These are phyloP conservation scores for Oligia fasciuncula DNA, from an alignment of 2,888 invertebrate genomes.

Conservation along the genomic window DNA sequence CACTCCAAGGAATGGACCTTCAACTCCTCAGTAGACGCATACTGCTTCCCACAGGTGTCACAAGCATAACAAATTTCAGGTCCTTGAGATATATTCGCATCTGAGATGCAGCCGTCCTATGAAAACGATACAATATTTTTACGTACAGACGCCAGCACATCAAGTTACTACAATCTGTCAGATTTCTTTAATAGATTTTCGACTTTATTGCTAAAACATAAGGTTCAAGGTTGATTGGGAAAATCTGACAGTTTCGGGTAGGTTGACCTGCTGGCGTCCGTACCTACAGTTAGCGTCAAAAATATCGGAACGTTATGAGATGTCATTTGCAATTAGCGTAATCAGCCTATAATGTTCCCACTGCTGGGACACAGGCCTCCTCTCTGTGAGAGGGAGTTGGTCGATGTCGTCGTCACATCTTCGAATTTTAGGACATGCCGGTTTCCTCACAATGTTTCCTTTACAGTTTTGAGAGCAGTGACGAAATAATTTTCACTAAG, in stretches of 20 bases:
- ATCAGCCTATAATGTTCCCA: neutral
- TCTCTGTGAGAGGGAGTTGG: neutral
- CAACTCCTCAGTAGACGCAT: slow-evolving; percentile 74
- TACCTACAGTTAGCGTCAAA: neutral
- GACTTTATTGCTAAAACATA: no score
- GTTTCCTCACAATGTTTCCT: neutral
- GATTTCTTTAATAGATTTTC: no score
- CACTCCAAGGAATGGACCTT: slow-evolving; percentile 73
- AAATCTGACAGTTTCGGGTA: no score
- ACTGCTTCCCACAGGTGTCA: slow-evolving; percentile 76
- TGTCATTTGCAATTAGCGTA: neutral
- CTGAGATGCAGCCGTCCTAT: slow-evolving; percentile 52
- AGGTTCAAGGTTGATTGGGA: no score
- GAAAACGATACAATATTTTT: slow-evolving; percentile 7
- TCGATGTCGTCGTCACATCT: neutral
- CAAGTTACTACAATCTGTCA: no score
- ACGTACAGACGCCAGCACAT: no score
- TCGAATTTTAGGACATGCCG: neutral
- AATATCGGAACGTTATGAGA: neutral
- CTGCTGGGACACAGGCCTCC: neutral
- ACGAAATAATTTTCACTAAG: no score
- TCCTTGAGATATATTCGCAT: slow-evolving; percentile 46
- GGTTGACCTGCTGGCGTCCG: no score
- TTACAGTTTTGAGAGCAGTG: neutral
- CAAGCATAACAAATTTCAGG: slow-evolving; percentile 75